Conservation (phyloP, 1,140 invertebrate genomes). For the Drosophila nigromelanica region DNA sequence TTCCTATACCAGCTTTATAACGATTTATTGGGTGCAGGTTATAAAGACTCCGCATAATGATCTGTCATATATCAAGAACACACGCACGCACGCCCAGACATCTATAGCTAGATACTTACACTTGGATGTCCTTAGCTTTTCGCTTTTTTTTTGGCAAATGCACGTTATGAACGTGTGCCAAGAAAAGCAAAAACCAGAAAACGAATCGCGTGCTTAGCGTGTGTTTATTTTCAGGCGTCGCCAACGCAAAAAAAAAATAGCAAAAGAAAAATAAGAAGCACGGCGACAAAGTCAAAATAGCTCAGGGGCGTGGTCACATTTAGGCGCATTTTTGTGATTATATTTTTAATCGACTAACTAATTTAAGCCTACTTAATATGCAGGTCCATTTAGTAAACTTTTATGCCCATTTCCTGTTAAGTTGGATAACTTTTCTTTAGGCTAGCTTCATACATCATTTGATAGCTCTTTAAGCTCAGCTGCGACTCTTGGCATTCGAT, state of each 20-base stretch:
- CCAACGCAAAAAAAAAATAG: not conserved
- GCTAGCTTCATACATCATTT: not conserved
- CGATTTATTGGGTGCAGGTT: not conserved
- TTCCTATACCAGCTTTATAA: not conserved
- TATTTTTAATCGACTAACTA: slow-evolving; percentile 27
- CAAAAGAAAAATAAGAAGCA: not conserved
- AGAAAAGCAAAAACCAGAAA: slow-evolving; percentile 13
- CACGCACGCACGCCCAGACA: not conserved
- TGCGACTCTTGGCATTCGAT: not conserved
- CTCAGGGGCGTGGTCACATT: slow-evolving; percentile 11
- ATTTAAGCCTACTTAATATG: slow-evolving; percentile 32
- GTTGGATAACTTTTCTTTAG: slow-evolving; percentile 3
- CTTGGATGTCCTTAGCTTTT: not conserved
- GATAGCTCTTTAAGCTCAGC: slow-evolving; percentile 3
- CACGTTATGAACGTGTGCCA: slow-evolving; percentile 9
- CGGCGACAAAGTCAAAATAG: not conserved
- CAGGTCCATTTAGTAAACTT: not conserved
- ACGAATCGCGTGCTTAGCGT: slow-evolving; percentile 46
- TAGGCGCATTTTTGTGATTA: slow-evolving; percentile 15
- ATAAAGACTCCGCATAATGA: slow-evolving; percentile 18
- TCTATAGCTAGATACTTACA: slow-evolving; percentile 21
- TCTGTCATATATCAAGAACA: slow-evolving; percentile 37
- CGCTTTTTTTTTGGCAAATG: slow-evolving; percentile 19
- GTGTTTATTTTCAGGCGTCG: slow-evolving; percentile 42
- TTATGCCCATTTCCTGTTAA: not conserved